Evolutionary conservation across 2,113 vertebrate species (phyloP).

Genomic region (Crotalus horridus): DNA sequence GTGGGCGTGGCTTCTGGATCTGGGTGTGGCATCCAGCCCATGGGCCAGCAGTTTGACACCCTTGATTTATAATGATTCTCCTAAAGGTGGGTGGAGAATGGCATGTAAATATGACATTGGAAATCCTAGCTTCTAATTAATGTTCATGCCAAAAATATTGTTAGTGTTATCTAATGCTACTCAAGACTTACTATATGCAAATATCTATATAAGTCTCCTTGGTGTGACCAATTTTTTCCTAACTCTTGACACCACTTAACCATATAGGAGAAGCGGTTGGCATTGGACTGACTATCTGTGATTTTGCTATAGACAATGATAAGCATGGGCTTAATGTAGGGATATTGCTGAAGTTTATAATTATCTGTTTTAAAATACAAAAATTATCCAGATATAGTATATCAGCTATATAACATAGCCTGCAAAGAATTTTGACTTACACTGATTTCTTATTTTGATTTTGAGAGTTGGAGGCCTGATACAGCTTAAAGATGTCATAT

Average conservation of each 20-base stretch:
- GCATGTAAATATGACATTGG: not conserved
- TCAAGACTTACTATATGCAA: not conserved
- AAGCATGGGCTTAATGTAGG: not conserved
- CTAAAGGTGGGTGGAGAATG: constrained; percentile 32
- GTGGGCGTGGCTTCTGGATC: no score
- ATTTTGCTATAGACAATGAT: not conserved
- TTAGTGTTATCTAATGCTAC: constrained; percentile 14
- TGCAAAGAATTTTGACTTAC: not conserved
- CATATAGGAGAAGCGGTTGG: not conserved
- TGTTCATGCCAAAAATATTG: constrained; percentile 10
- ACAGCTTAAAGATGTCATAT: not conserved
- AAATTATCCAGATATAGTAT: not conserved
- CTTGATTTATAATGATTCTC: constrained; percentile 36
- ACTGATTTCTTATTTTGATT: not conserved
- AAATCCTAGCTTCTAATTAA: constrained; percentile 31
- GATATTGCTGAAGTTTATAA: not conserved
- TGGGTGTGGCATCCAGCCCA: no score
- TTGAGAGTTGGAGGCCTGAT: not conserved
- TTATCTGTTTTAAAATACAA: not conserved
- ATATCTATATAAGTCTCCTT: not conserved
- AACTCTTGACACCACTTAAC: not conserved
- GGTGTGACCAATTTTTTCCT: constrained; percentile 3
- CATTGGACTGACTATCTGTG: not conserved
- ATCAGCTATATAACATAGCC: not conserved
- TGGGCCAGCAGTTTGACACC: no score